Evolutionary conservation across 2,888 invertebrate genomes (phyloP).

Genomic region (Drosophila picticornis): DNA sequence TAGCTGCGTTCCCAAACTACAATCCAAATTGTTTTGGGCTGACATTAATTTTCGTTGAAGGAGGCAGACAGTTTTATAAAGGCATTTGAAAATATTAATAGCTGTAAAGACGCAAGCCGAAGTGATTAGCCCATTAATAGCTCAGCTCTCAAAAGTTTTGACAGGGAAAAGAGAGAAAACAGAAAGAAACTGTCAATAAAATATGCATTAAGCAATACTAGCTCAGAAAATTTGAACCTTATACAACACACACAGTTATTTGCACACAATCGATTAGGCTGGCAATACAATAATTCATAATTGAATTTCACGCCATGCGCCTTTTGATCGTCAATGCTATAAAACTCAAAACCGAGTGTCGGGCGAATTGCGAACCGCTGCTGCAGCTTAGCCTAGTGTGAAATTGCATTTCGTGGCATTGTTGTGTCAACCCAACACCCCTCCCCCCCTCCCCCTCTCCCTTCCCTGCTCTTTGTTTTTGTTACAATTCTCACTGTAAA

Average conservation of each 20-base stretch:
- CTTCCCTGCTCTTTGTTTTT: background rate
- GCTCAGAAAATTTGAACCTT: slow-evolving; percentile 16
- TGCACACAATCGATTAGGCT: slow-evolving; percentile 14
- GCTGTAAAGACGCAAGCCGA: slow-evolving; percentile 28
- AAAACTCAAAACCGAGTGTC: slow-evolving; percentile 13
- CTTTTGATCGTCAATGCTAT: slow-evolving; percentile 39
- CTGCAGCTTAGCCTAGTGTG: slow-evolving; percentile 68
- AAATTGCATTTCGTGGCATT: slow-evolving; percentile 74
- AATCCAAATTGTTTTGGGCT: background rate
- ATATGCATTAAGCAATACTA: slow-evolving; percentile 23
- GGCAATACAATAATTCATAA: slow-evolving; percentile 69
- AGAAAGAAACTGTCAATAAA: slow-evolving; percentile 44
- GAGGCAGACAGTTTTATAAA: slow-evolving; percentile 42
- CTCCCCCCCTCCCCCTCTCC: background rate
- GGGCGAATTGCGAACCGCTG: slow-evolving; percentile 15
- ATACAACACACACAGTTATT: background rate
- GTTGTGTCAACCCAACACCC: slow-evolving; percentile 17
- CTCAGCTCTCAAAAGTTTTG: slow-evolving; percentile 38
- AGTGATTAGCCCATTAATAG: slow-evolving; percentile 38
- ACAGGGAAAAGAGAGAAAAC: slow-evolving; percentile 24
- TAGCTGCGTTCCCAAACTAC: background rate
- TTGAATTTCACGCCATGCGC: slow-evolving; percentile 65
- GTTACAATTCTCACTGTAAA: slow-evolving; percentile 27
- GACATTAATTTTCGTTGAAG: slow-evolving; percentile 27
- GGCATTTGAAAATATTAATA: slow-evolving; percentile 44